These are phyloP conservation scores for Dexiosoma caninum DNA, from an alignment of 2,888 invertebrate species.

Conservation along the genomic window DNA sequence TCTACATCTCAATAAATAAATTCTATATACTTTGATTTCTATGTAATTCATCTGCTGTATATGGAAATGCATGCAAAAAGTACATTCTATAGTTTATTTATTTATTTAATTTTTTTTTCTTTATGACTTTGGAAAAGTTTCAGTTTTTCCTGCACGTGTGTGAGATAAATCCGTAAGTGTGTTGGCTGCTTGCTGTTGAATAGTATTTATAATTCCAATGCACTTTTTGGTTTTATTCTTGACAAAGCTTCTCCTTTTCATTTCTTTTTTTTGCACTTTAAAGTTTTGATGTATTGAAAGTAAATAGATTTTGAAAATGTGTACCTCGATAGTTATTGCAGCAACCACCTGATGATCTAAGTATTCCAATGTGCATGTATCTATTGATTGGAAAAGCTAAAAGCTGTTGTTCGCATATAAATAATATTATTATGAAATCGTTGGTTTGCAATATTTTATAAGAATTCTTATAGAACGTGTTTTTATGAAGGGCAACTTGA, in stretches of 20 bases:
- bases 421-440: not conserved
- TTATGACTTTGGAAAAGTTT: not conserved
- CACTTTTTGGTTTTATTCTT: conserved; percentile 16
- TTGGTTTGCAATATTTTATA: too few relatives aligned
- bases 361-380: conserved; percentile 50
- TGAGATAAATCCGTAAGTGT: conserved; percentile 9
- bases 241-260: conserved; percentile 11
- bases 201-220: conserved; percentile 28
- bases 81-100: too few relatives aligned
- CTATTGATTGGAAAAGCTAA: conserved; percentile 52
- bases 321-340: not conserved
- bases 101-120: not conserved
- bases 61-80: conserved; percentile 4
- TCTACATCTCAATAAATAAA: conserved; percentile 6
- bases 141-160: conserved; percentile 33
- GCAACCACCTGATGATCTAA: conserved; percentile 57
- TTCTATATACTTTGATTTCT: conserved; percentile 5
- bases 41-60: conserved; percentile 9
- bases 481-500: too few relatives aligned
- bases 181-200: not conserved
- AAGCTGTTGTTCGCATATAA: conserved; percentile 63
- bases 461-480: too few relatives aligned
- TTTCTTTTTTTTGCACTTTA: conserved; percentile 3
- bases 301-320: not conserved
- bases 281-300: conserved; percentile 31